Base-by-base conservation (phyloP, 2,888 invertebrate species). In the Elgonia sp. region DNA sequence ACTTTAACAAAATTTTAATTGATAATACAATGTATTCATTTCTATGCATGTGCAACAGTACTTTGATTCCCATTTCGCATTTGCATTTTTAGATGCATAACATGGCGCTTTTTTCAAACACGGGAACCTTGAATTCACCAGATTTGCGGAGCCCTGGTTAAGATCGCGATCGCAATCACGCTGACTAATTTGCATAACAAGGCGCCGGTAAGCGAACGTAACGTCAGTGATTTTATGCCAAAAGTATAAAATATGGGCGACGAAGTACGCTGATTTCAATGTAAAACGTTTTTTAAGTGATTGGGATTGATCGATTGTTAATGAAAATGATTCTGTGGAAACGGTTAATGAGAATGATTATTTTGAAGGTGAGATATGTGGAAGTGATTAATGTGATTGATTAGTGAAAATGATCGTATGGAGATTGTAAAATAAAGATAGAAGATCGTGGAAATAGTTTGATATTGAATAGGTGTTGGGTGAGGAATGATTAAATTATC, bases 51-150 rank as follows among this genome's bases (percentile, higher is more conserved):
- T n/a, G n/a, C 75, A 80, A 88, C 84, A 70, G 79, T 87, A 77
- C 84, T 87, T 84, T 60, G 81, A 57, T 83, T 87, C 79, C 16
- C 16, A n/a, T n/a, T n/a, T 10, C 85, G 70, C 57, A 84, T 90
- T 83, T 83, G 79, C 86, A 89, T 91, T 89, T 89, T 87, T 87
- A 88, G 81, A 76, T 84, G 81, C 83, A 88, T 90, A 89, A 89
- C 82, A 87, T 84, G 88, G 87, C 89, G 91, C 80, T 91, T 91
- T 92, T 89, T 81, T 60, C 84, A 55, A 75, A 81, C 89, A 82
- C 87, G 86, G 84, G 87, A 89, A 88, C 91, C 90, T 92, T 92
- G 92, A 90, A 92, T 91, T 90, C 90, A 91, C 92, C 90, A 92
- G 93, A 91, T 91, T 90, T 81, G 88, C 90, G 53, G 89, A 92